Evolutionary conservation across 2,113 vertebrate genomes (phyloP).

Genomic region (Smithornis capensis): DNA sequence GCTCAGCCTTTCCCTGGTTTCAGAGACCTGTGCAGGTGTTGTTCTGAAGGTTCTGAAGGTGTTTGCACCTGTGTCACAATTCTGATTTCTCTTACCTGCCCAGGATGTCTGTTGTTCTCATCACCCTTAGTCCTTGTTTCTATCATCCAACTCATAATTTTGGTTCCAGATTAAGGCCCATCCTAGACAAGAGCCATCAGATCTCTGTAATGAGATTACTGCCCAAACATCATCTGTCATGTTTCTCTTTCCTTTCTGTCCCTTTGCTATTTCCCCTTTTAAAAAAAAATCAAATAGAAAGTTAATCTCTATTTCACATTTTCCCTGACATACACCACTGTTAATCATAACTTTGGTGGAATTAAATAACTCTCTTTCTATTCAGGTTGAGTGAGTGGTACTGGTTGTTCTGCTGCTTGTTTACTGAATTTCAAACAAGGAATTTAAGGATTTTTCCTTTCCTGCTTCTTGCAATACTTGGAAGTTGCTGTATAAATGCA

Average conservation of each 20-base stretch:
- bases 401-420: neutral
- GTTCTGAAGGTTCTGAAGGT: too few species aligned
- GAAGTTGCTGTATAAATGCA: neutral
- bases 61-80: neutral
- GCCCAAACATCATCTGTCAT: neutral
- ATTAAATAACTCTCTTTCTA: neutral
- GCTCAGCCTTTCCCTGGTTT: neutral
- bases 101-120: neutral
- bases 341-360: neutral
- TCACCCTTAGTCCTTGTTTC: neutral
- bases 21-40: neutral
- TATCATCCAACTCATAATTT: neutral
- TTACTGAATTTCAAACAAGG: neutral
- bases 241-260: neutral
- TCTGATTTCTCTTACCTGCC: neutral
- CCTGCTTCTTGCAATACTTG: neutral
- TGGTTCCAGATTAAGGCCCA: neutral
- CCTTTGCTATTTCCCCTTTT: neutral
- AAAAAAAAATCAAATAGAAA: neutral
- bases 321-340: neutral
- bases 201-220: fast-evolving
- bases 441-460: neutral
- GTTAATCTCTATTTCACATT: neutral
- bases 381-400: neutral
- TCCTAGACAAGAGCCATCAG: neutral